A percentile compares a stretch with the other conserved stretches of the same genome.
phyloP scores from a whole-genome alignment of 2,888 invertebrate species.

The Cryptosula pallasiana region DNA sequence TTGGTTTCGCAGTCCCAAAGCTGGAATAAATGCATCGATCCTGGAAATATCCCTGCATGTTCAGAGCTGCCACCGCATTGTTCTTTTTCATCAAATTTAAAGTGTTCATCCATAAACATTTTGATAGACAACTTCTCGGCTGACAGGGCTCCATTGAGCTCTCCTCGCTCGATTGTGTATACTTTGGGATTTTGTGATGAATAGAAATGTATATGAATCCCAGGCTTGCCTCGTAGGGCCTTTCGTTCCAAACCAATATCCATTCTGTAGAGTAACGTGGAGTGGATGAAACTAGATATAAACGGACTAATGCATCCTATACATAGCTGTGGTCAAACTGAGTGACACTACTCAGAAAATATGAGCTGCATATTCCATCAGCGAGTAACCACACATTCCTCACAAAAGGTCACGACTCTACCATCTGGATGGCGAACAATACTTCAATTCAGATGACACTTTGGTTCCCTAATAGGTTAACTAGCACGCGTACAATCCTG shows the following conservation, averaged over 20 bases:
- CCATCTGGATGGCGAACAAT: too few species aligned
- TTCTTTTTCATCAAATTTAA: conserved; percentile 14
- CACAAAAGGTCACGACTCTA: too few species aligned
- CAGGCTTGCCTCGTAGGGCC: not conserved
- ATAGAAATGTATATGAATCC: conserved; percentile 15
- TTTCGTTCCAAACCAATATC: conserved; percentile 5
- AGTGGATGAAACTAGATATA: too few species aligned
- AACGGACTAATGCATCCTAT: too few species aligned
- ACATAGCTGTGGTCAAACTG: too few species aligned
- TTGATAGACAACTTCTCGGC: not conserved
- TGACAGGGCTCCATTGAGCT: not conserved
- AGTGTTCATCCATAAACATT: not conserved
- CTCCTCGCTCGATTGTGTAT: not conserved
- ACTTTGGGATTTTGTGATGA: not conserved
- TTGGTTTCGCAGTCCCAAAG: not conserved
- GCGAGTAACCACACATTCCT: too few species aligned
- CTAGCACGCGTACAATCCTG: too few species aligned
- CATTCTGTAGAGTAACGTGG: not conserved
- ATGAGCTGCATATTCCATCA: too few species aligned
- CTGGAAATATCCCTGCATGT: not conserved
- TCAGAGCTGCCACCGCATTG: not conserved
- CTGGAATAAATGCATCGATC: conserved; percentile 3
- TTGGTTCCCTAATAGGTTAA: too few species aligned
- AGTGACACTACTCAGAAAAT: too few species aligned
- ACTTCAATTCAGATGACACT: too few species aligned